Conservation (phyloP, 1,140 invertebrate species). For the Kradibia gibbosae region DNA sequence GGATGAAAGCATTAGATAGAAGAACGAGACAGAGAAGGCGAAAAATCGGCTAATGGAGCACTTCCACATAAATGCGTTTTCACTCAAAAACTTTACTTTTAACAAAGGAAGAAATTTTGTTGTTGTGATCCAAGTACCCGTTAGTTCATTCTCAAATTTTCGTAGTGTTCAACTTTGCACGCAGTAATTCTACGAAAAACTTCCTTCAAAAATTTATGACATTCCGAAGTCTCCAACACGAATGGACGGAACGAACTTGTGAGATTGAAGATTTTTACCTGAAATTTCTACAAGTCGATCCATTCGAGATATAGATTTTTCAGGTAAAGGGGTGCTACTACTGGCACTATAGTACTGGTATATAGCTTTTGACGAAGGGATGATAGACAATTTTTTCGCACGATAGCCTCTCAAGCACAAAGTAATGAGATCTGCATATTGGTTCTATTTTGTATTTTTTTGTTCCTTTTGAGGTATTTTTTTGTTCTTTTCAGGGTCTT, state of each 20-base stretch:
- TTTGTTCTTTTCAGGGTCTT: no score
- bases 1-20: neutral
- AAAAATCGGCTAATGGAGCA: conserved; percentile 46
- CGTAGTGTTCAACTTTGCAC: conserved; percentile 12
- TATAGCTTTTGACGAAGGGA: conserved; percentile 23
- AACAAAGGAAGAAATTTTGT: conserved; percentile 19
- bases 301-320: conserved; percentile 24
- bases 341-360: neutral
- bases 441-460: neutral
- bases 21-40: neutral
- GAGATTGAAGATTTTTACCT: conserved; percentile 19
- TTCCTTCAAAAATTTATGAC: conserved; percentile 55
- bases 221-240: conserved; percentile 55
- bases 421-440: conserved; percentile 5
- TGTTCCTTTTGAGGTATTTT: conserved; percentile 19
- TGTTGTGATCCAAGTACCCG: conserved; percentile 23
- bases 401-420: neutral
- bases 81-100: neutral
- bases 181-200: conserved; percentile 44
- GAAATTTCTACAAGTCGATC: conserved; percentile 17
- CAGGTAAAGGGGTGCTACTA: conserved; percentile 26
- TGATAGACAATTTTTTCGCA: conserved; percentile 34
- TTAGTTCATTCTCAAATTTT: conserved; percentile 24
- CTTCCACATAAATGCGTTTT: conserved; percentile 35
- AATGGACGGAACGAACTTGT: conserved; percentile 45